Conservation (phyloP, 2,797 vertebrate genomes). For the Anomalospiza imberbis region DNA sequence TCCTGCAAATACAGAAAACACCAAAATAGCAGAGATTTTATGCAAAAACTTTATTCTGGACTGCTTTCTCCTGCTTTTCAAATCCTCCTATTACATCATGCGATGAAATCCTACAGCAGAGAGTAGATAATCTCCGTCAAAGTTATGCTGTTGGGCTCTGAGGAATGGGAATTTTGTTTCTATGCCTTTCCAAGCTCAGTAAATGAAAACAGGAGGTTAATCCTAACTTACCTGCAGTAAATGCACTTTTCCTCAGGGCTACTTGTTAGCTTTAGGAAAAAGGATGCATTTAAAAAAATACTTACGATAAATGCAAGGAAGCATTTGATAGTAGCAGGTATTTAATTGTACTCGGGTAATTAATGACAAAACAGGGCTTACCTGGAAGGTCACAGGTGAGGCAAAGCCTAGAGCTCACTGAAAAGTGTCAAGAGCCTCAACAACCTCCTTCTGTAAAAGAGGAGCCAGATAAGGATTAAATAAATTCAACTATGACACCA, state of each 20-base stretch:
- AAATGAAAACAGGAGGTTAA: background rate
- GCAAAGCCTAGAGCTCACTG: background rate
- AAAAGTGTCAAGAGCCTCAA: background rate
- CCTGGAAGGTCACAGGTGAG: background rate
- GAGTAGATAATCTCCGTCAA: conserved; percentile 32
- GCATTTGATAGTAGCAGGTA: background rate
- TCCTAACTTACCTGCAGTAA: background rate
- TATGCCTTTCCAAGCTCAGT: background rate
- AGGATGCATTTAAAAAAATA: background rate
- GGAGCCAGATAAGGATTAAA: background rate
- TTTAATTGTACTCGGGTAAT: background rate
- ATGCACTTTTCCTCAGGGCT: background rate
- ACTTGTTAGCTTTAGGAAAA: background rate
- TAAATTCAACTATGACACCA: background rate
- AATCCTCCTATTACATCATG: conserved; percentile 51
- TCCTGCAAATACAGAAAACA: background rate
- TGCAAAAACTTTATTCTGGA: background rate
- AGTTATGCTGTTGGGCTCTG: background rate
- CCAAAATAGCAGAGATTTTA: conserved; percentile 20
- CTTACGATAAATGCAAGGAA: background rate
- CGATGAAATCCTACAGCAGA: conserved; percentile 34
- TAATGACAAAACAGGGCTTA: background rate
- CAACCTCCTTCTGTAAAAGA: background rate
- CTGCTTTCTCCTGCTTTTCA: background rate
- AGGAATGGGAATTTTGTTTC: background rate